A percentile compares a stretch with the other conserved stretches of the same genome.
phyloP scores from a whole-genome alignment of 23 tunicate genomes.

The Styela plicata region DNA sequence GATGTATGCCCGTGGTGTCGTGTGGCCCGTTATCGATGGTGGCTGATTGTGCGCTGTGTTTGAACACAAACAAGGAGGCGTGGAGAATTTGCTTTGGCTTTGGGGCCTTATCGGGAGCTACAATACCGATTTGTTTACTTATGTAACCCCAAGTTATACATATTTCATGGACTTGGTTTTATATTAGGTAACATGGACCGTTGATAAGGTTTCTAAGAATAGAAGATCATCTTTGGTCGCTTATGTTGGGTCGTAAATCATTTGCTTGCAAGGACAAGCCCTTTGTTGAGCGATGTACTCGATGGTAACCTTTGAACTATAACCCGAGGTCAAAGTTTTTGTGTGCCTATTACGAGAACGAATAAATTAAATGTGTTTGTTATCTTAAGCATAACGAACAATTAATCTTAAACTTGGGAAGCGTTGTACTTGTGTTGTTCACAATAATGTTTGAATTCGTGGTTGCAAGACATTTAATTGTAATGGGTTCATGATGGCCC shows the following conservation, averaged over 20 bases:
- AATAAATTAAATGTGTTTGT: background rate
- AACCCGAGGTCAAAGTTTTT: background rate
- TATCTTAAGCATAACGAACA: background rate
- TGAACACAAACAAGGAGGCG: slow-evolving; percentile 25
- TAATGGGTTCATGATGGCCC: too few relatives aligned
- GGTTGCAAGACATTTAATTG: too few relatives aligned
- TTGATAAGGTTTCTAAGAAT: too few relatives aligned
- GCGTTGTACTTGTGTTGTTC: too few relatives aligned
- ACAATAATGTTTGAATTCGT: too few relatives aligned
- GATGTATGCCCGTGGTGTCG: slow-evolving; percentile 14
- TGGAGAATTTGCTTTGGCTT: slow-evolving; percentile 18
- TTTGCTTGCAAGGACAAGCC: too few relatives aligned
- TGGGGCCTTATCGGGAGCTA: background rate
- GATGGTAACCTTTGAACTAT: background rate
- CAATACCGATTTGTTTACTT: background rate
- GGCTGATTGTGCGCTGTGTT: slow-evolving; percentile 8
- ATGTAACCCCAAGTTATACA: background rate
- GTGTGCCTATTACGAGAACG: background rate
- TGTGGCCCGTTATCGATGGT: slow-evolving; percentile 18
- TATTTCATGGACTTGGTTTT: too few relatives aligned
- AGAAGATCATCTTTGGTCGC: too few relatives aligned
- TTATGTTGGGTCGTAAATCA: too few relatives aligned
- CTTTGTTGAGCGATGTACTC: background rate
- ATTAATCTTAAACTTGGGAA: too few relatives aligned
- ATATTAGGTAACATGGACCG: too few relatives aligned